These are phyloP conservation scores for Buceros bicornis DNA, from an alignment of 2,797 vertebrate genomes.

Conservation along the genomic window DNA sequence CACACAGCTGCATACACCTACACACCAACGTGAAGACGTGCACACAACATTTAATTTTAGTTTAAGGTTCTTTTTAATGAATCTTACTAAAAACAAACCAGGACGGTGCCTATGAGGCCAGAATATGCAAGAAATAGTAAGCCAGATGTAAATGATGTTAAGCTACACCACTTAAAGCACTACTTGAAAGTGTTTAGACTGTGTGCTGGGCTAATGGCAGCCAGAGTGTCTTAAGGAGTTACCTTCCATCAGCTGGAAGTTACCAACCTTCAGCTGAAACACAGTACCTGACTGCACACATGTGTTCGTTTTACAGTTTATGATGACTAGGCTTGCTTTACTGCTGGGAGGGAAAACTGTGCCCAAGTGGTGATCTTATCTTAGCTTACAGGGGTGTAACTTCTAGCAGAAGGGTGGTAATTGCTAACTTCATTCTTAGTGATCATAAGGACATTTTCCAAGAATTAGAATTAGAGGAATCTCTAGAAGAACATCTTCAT, in stretches of 20 bases:
- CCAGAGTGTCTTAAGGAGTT: background rate
- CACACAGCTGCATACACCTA: background rate
- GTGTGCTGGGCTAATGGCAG: background rate
- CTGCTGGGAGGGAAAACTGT: background rate
- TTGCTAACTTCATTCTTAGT: background rate
- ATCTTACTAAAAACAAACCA: accelerated
- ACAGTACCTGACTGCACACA: background rate
- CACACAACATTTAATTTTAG: background rate
- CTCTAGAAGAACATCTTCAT: background rate
- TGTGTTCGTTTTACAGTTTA: background rate
- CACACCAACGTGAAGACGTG: background rate
- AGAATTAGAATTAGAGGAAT: background rate
- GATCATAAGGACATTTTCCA: background rate
- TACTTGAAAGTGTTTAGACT: background rate
- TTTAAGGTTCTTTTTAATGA: background rate
- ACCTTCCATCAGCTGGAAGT: background rate
- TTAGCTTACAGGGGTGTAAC: background rate
- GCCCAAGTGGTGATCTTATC: background rate
- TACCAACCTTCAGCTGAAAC: background rate
- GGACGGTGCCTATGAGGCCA: background rate
- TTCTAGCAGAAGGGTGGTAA: background rate
- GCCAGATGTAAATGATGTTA: background rate
- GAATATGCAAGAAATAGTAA: background rate
- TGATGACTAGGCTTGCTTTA: background rate
- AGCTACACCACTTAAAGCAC: background rate